Conservation (phyloP, 2,113 vertebrate genomes). For the Osmerus eperlanus region DNA sequence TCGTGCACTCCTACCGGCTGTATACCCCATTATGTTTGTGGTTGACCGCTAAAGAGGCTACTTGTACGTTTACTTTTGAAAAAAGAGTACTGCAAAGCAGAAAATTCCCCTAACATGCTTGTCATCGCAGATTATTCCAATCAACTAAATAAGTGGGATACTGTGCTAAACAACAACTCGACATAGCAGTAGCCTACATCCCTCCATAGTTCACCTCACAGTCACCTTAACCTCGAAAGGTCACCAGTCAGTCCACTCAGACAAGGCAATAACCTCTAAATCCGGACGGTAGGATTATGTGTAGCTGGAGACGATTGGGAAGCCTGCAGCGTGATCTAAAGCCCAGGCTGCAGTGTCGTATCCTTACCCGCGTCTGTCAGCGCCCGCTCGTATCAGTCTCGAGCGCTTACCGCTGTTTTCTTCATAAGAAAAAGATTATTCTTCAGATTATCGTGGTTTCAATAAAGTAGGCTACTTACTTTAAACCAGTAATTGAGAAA, state of each 20-base stretch:
- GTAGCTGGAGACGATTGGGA: conserved; percentile 69
- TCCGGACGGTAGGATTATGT: conserved; percentile 66
- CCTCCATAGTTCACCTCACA: conserved; percentile 35
- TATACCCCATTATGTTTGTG: too few relatives aligned
- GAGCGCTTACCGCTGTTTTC: conserved; percentile 39
- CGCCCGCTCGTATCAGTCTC: conserved; percentile 50
- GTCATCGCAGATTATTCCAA: conserved; percentile 43
- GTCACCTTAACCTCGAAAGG: conserved; percentile 46
- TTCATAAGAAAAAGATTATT: conserved; percentile 71
- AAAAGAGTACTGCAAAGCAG: neutral
- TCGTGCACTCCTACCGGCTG: neutral
- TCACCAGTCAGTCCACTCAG: conserved; percentile 57
- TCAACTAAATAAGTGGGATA: conserved; percentile 17
- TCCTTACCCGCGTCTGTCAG: conserved; percentile 60
- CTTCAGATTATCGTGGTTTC: conserved; percentile 62
- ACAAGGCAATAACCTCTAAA: conserved; percentile 68
- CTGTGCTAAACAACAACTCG: conserved; percentile 35
- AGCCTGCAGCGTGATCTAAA: conserved; percentile 46
- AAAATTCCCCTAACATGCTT: conserved; percentile 36
- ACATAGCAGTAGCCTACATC: conserved; percentile 7
- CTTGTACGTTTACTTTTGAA: too few relatives aligned
- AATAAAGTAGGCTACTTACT: conserved; percentile 68
- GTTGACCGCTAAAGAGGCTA: too few relatives aligned
- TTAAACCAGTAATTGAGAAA: conserved; percentile 58
- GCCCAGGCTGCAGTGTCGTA: conserved; percentile 41